phyloP scores from a whole-genome alignment of 2,888 invertebrate genomes.

The Hirtodrosophila alboralis region DNA sequence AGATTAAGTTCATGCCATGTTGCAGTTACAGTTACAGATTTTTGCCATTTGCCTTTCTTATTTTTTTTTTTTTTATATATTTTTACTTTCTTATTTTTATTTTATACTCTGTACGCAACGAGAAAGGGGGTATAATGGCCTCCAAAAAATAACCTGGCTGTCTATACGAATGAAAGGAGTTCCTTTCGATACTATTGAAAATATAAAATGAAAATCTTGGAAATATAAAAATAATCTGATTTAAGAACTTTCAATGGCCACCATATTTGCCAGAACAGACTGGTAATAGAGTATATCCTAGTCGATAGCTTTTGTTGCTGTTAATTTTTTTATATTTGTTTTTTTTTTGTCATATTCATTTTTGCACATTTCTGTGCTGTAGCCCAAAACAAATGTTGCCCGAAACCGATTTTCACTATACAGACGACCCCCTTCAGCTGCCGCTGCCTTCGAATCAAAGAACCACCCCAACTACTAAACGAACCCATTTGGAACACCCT shows the following conservation, averaged over 20 bases:
- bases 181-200: too few species aligned
- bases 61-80: constrained; percentile 9
- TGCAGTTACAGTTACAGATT: constrained; percentile 78
- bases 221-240: too few species aligned
- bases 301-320: too few species aligned
- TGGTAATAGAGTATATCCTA: too few species aligned
- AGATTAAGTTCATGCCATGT: constrained; percentile 79
- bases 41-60: constrained; percentile 53
- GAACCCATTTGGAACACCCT: constrained; percentile 55
- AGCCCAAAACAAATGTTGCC: constrained; percentile 75
- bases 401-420: constrained; percentile 67
- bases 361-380: constrained; percentile 68
- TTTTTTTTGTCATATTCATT: constrained; percentile 60
- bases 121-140: too few species aligned
- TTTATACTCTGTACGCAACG: too few species aligned
- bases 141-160: too few species aligned
- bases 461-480: constrained; percentile 33
- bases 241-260: too few species aligned
- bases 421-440: not conserved
- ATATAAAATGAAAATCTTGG: too few species aligned
- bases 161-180: too few species aligned
- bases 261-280: too few species aligned
- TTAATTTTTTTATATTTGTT: constrained; percentile 39
- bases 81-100: constrained; percentile 24
- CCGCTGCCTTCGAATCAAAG: constrained; percentile 1